Base-by-base conservation (phyloP, 2,888 invertebrate genomes). In the Melanostoma mellinum region DNA sequence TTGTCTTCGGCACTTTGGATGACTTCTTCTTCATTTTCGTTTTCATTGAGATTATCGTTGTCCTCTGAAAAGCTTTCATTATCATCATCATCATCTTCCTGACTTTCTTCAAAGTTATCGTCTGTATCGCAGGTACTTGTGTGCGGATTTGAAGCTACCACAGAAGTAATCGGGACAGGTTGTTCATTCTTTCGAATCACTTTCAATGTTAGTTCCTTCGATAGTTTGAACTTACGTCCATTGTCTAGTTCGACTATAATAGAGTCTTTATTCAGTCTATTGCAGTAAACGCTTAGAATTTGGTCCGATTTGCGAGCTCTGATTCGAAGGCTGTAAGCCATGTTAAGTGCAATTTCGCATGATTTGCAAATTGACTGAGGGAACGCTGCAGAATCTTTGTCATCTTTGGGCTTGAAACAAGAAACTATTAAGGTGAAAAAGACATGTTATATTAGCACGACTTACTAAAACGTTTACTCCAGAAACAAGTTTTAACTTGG, bases 281-380 rank as follows among this genome's bases (percentile, higher is more conserved):
- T 87, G 33, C 86, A 88, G 72, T 87, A 88, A 0, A 85, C 84
- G 58, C 89, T 87, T 8, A 90, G 87, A n/a, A 89, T 87, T 6
- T 86, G 77, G 38, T 90, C 89, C 3, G 88, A 88, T 30, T 87
- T 88, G 5, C 90, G 48, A 0, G 90, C 90, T 84, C 88, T 88
- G 46, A 86, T 87, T 0, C 90, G 89, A 55, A 90, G 89, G 75
- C 89, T 88, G 69, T 86, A 90, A 1, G 90, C 90, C 88, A 90
- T 88, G 63, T 88, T 90, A 0, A 90, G 86, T 8, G 89, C 88
- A 4, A 89, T 86, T 67, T 89, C 90, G 86, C 90, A 90, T 8
- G 86, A 85, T 68, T 87, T 89, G 60, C 90, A 90, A 65, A 90
- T 90, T 9, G 86, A 86, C 40, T 89, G 87, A 4, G 90, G 90